Conservation (phyloP, 2,888 invertebrate species). For the Spodoptera exigua region DNA sequence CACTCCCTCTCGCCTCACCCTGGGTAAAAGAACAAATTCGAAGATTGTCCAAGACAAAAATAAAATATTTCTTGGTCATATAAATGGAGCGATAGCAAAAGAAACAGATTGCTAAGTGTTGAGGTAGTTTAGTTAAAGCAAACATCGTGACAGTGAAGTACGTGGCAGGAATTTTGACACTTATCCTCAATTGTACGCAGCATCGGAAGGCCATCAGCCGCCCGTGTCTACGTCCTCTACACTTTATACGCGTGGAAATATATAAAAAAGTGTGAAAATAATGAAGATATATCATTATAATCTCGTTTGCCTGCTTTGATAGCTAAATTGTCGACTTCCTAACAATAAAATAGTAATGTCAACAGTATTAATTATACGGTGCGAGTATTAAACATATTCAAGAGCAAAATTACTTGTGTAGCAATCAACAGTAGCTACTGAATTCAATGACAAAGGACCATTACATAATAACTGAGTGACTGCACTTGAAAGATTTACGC, state of each 20-base stretch:
- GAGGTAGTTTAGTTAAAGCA: background rate
- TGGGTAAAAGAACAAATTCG: no score
- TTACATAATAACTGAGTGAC: no score
- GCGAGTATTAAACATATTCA: background rate
- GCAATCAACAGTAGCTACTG: no score
- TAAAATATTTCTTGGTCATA: no score
- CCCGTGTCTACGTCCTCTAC: no score
- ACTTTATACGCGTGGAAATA: slow-evolving; percentile 5
- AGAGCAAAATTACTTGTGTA: background rate
- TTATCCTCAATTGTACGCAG: slow-evolving; percentile 14
- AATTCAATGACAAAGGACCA: no score
- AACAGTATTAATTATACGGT: background rate
- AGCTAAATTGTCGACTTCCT: slow-evolving; percentile 45
- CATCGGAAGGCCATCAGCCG: no score
- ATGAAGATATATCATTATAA: slow-evolving; percentile 41
- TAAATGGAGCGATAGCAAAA: no score
- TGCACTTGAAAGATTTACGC: no score
- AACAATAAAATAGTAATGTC: slow-evolving; percentile 4
- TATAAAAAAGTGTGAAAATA: slow-evolving; percentile 18
- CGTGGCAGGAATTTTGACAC: background rate
- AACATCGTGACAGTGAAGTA: background rate
- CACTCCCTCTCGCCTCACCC: no score
- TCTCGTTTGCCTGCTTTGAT: slow-evolving; percentile 40
- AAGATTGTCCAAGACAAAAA: no score
- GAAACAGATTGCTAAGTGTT: background rate